Evolutionary conservation across 2,797 vertebrate genomes (phyloP), one percentile per base, ranked within the genome.

Genomic region (Helostoma temminkii): DNA sequence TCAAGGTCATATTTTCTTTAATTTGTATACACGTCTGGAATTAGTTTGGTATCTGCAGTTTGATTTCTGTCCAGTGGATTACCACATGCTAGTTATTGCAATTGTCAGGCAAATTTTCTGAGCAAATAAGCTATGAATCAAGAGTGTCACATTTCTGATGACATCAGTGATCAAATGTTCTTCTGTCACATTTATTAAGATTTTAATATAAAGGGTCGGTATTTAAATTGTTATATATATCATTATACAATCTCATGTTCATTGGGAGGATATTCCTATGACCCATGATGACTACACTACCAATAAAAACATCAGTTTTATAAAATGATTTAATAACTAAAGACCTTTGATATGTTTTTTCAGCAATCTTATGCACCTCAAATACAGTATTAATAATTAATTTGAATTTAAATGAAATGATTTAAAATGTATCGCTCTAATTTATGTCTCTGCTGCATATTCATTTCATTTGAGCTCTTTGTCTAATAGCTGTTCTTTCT

Each of bases 401-500:
- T 30, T 30, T 30, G 4, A 30, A 30, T 8, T 8, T 30, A 4
- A n/a, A n/a, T n/a, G n/a, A n/a, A n/a, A n/a, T n/a, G n/a, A n/a
- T n/a, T n/a, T n/a, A 30, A 30, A 30, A 30, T 30, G 30, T 30
- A 37, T 37, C 2, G 5, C 36, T 37, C 14, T 37, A 73, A 18
- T 18, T 2, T 5, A 41, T 24, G 21, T 57, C 19, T 1, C 9
- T 32, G 28, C 28, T 43, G 21, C 47, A n/a, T 62, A 25, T 42
- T 68, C 36, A 62, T 53, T 57, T 49, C 21, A 32, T 49, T 5
- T n/a, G 30, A 22, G 14, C 25, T 55, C 46, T 58, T 36, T 25
- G 16, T 54, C 37, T 49, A 37, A 62, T 63, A 18, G 50, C 32
- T 25, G 30, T 22, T 19, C n/a, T 10, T 5, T 28, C 43, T 52